phyloP scores from a whole-genome alignment of 2,888 invertebrate species.

The Elmis aenea region DNA sequence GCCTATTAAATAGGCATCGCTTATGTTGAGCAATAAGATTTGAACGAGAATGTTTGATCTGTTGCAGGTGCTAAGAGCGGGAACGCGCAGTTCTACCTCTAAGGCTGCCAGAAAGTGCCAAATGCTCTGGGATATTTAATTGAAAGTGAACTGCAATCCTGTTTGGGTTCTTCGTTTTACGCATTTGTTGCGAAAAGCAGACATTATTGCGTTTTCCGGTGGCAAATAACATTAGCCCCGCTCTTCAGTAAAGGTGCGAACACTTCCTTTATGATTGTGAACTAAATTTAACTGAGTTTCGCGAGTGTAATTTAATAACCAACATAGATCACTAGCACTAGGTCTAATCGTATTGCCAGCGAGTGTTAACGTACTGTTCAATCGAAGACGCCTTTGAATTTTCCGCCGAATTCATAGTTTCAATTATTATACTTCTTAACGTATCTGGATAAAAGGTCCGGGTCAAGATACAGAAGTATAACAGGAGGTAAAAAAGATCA shows the following conservation, averaged over 20 bases:
- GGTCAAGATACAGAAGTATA: conserved; percentile 35
- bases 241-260: conserved; percentile 29
- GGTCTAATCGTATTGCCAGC: conserved; percentile 7
- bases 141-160: conserved; percentile 26
- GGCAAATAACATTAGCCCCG: conserved; percentile 28
- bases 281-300: conserved; percentile 28
- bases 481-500: no score
- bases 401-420: conserved; percentile 11
- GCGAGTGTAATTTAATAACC: conserved; percentile 28
- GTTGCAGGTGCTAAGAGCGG: conserved; percentile 12
- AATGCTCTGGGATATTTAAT: conserved; percentile 21
- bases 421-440: conserved; percentile 20
- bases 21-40: conserved; percentile 12
- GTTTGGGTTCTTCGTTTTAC: conserved; percentile 13
- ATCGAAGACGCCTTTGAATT: conserved; percentile 10
- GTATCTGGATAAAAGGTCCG: conserved; percentile 36
- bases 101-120: conserved; percentile 9
- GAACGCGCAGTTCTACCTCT: conserved; percentile 2
- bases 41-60: conserved; percentile 13
- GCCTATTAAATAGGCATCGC: conserved; percentile 6
- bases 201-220: conserved; percentile 26
- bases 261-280: conserved; percentile 29
- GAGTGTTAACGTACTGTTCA: no score
- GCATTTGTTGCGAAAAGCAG: conserved; percentile 14
- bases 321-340: conserved; percentile 13